Percentiles rank a stretch among this genome's conserved stretches.
These are phyloP conservation scores for Speoplatyrhinus poulsoni DNA, from an alignment of 2,113 vertebrate genomes.

Conservation along the genomic window DNA sequence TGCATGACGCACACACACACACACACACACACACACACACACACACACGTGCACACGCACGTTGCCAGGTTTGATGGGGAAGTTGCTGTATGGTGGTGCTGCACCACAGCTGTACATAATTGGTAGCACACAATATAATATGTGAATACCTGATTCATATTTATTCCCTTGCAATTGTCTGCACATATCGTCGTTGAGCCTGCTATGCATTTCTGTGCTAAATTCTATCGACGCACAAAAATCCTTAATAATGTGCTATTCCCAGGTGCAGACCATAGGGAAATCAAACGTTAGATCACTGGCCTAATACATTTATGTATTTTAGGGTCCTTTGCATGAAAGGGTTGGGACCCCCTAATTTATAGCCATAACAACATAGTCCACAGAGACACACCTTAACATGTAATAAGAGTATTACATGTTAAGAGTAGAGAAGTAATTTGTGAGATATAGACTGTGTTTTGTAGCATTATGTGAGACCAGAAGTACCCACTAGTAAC, in stretches of 20 bases:
- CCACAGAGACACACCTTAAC: not conserved
- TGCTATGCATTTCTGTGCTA: constrained; percentile 18
- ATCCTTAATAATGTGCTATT: constrained; percentile 23
- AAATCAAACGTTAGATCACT: constrained; percentile 14
- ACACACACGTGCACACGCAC: no score
- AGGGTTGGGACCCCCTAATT: not conserved
- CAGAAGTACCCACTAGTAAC: not conserved
- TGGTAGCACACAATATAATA: constrained; percentile 18
- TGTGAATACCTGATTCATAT: constrained; percentile 7
- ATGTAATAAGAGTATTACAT: not conserved
- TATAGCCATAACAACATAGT: no score
- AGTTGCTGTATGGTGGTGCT: no score
- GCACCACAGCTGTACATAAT: not conserved
- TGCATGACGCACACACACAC: not conserved
- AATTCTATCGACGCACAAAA: constrained; percentile 27
- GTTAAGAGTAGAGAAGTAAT: constrained; percentile 20
- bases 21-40: no score
- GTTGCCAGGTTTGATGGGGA: no score
- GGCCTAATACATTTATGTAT: constrained; percentile 6
- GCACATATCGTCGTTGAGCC: not conserved
- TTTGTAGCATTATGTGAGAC: constrained; percentile 9
- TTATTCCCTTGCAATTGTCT: constrained; percentile 19
- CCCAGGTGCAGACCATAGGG: constrained; percentile 6
- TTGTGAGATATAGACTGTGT: constrained; percentile 19
- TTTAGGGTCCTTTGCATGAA: constrained; percentile 15